Base-by-base conservation (phyloP, 1,140 invertebrate genomes). In the Acyrthosiphon pisum region DNA sequence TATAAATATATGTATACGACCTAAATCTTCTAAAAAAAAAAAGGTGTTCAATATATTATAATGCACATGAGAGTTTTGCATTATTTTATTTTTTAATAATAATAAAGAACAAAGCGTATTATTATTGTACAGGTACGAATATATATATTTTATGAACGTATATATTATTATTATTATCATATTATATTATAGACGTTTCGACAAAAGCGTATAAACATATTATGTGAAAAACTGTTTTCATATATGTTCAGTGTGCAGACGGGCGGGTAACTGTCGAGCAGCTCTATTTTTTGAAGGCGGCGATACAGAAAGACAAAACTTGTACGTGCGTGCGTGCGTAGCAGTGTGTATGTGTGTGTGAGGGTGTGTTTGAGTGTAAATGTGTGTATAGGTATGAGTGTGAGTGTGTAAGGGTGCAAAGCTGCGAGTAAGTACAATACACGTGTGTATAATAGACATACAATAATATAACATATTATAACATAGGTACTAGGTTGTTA, bases 21-120 rank as follows among this genome's bases (percentile, higher is more conserved):
- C 6, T 76, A 76, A n/a, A 18, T 35, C 14, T 76, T 76, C 30
- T n/a, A n/a, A n/a, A 76, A n/a, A 76, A 76, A 18, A 18, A n/a
- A n/a, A 76, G 6, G 14, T n/a, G 30, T 76, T 11, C 60, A 76
- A n/a, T 4, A 18, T 35, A n/a, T n/a, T 68, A 76, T 18, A n/a
- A 76, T n/a, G 30, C 30, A n/a, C n/a, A 35, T 76, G 60, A n/a
- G 60, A n/a, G 14, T 22, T 76, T 18, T 76, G 60, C n/a, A n/a
- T 18, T 68, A 68, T 76, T 60, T 68, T n/a, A 18, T n/a, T 68
- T 68, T 35, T 76, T 76, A 76, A 76, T 56, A 56, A 56, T 76
- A 76, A n/a, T n/a, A 76, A n/a, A 76, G 18, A 76, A n/a, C 60
- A 76, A 76, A 76, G 60, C 60, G 60, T 76, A 76, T 76, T n/a